Evolutionary conservation across 2,888 invertebrate species (phyloP), one percentile per base, ranked within the genome.

Genomic region (Agrochola lota): DNA sequence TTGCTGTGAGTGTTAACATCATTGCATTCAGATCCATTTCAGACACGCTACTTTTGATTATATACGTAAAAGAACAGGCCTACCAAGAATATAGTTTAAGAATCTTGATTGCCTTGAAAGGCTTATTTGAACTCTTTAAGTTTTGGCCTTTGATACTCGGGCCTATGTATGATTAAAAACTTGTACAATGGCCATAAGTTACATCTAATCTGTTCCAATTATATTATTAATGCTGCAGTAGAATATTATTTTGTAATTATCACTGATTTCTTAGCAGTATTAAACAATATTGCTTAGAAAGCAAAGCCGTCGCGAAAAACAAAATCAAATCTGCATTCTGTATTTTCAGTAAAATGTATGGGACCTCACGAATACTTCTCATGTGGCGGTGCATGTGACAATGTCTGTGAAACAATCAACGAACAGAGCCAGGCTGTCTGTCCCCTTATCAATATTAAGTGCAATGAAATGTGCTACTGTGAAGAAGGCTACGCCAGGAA

Each of bases 391-490:
- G 91, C 90, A 3, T 93, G 93, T 62, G 93, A 93, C 74, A 93
- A 91, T 46, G 89, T 89, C 0, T 93, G 93, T 23, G 78, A 60
- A 0, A 90, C 87, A 6, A 66, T 92, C 11, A 73, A 85, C 1
- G 72, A 84, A 63, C 87, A 88, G 69, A 91, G 77, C 59, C 89
- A 91, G 49, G 76, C 85, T 0, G 78, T 86, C 30, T 93, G 93
- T 46, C 92, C 91, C 0, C 91, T 92, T 8, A 0, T 85, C 0
- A 93, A 91, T 40, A 81, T 90, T n/a, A 71, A 71, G 46, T 93
- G 93, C 77, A 91, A 90, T 35, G 81, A 90, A 46, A 89, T 46
- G 87, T 93, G 93, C 72, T 93, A 93, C 79, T 93, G 93, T 74
- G 88, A 91, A 40, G 77, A 87, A 5, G 90, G 89, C 40, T 93